phyloP scores from a whole-genome alignment of 2,888 invertebrate species.

The Cryptocephalus moraei region DNA sequence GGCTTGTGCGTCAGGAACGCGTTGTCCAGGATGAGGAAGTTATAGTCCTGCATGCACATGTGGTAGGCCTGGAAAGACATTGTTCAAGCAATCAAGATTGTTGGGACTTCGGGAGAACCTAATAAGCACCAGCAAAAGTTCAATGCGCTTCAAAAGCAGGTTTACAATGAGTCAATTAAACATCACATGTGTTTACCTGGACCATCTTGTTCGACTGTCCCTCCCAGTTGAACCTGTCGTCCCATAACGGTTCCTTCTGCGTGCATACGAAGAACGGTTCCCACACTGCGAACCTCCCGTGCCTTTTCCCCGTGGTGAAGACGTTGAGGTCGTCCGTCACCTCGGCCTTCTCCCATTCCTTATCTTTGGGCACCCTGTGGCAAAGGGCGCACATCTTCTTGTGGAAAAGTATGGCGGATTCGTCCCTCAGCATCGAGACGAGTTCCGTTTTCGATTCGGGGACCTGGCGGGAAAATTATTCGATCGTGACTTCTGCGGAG shows the following conservation, averaged over 20 bases:
- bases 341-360: slow-evolving; percentile 18
- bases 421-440: slow-evolving; percentile 19
- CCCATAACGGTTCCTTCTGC: slow-evolving; percentile 27
- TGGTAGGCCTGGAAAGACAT: slow-evolving; percentile 19
- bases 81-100: neutral
- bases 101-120: no score
- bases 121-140: no score
- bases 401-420: slow-evolving; percentile 25
- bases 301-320: slow-evolving; percentile 23
- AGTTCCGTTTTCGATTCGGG: slow-evolving; percentile 24
- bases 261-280: slow-evolving; percentile 30
- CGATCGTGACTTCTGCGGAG: neutral
- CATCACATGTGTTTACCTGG: slow-evolving; percentile 11
- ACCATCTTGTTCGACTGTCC: slow-evolving; percentile 29
- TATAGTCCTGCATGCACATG: slow-evolving; percentile 21
- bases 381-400: slow-evolving; percentile 18
- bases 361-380: slow-evolving; percentile 16
- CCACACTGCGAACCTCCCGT: slow-evolving; percentile 19
- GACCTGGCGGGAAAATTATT: slow-evolving; percentile 8
- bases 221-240: slow-evolving; percentile 29
- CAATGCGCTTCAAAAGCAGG: no score
- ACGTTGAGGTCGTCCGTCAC: slow-evolving; percentile 17
- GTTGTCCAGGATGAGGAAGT: slow-evolving; percentile 22
- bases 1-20: slow-evolving; percentile 25
- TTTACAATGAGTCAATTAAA: no score